Evolutionary conservation across 2,888 invertebrate genomes (phyloP).

Genomic region (Zelleria hepariella): DNA sequence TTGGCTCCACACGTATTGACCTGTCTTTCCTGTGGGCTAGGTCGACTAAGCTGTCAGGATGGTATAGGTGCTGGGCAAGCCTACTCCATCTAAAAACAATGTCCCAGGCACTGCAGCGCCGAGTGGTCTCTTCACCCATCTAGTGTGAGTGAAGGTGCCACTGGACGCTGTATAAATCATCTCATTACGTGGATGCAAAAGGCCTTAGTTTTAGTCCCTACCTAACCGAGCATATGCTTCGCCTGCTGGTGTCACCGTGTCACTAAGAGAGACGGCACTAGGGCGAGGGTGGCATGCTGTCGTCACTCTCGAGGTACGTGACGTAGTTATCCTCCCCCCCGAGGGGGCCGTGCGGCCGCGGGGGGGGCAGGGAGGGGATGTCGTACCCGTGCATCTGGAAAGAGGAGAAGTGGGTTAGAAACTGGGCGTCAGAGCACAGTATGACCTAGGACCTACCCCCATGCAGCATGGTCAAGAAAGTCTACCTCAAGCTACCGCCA

Average conservation of each 20-base stretch:
- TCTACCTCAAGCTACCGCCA: not conserved
- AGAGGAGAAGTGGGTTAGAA: conserved; percentile 6
- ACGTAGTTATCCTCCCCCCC: conserved; percentile 83
- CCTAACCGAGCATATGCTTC: not conserved
- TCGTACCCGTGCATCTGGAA: conserved; percentile 94
- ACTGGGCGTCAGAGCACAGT: not conserved
- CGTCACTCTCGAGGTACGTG: conserved; percentile 93
- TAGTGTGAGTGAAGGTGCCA: no score
- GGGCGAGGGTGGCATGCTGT: conserved; percentile 81
- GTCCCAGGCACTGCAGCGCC: no score
- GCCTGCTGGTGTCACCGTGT: not conserved
- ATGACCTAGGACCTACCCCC: not conserved
- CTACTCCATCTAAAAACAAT: no score
- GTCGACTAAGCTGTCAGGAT: no score
- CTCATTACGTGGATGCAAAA: no score
- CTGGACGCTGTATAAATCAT: no score
- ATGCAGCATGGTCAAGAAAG: not conserved
- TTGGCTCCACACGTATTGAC: no score
- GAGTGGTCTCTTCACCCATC: no score
- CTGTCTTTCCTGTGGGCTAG: no score
- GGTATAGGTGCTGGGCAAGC: no score
- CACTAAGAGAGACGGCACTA: conserved; percentile 66
- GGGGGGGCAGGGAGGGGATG: conserved; percentile 73
- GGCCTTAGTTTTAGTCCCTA: no score
- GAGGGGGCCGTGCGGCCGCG: conserved; percentile 72